Percentiles rank a stretch among this genome's conserved stretches.
phyloP scores from a whole-genome alignment of 1,140 invertebrate species.

The Agrypnia vestita region DNA sequence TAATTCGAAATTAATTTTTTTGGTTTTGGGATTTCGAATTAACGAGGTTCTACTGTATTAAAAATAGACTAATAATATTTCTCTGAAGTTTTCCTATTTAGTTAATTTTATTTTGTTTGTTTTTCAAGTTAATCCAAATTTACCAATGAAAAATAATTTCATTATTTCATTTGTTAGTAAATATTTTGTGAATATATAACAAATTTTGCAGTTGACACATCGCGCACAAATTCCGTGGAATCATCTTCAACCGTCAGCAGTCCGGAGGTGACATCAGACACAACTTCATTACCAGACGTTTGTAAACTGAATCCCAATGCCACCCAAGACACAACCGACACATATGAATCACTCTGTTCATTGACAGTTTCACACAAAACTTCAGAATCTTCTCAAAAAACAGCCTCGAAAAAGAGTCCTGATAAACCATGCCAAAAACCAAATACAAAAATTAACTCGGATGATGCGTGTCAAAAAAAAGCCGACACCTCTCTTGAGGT shows the following conservation, averaged over 20 bases:
- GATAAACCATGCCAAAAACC: constrained; percentile 12
- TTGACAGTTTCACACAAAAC: background rate
- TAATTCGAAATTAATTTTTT: too few species aligned
- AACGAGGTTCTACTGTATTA: too few species aligned
- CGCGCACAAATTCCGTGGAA: constrained; percentile 28
- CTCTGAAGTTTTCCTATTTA: background rate
- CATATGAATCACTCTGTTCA: constrained; percentile 6
- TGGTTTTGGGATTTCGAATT: too few species aligned
- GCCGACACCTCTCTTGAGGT: background rate
- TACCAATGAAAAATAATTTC: background rate
- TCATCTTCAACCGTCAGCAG: constrained; percentile 38
- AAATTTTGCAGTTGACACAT: constrained; percentile 37
- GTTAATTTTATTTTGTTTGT: background rate
- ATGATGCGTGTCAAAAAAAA: constrained; percentile 21
- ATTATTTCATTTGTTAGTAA: background rate
- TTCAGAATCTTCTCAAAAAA: constrained; percentile 6
- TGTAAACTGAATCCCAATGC: constrained; percentile 28
- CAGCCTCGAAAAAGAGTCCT: constrained; percentile 18
- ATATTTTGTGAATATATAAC: constrained; percentile 2
- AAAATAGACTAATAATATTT: too few species aligned
- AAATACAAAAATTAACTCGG: background rate
- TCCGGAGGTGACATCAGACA: constrained; percentile 4
- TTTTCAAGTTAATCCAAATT: background rate
- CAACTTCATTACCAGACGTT: background rate
- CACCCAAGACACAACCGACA: background rate